Conservation (phyloP, 53 echinoderm and acorn worm genomes). For the Zoroaster sp. region DNA sequence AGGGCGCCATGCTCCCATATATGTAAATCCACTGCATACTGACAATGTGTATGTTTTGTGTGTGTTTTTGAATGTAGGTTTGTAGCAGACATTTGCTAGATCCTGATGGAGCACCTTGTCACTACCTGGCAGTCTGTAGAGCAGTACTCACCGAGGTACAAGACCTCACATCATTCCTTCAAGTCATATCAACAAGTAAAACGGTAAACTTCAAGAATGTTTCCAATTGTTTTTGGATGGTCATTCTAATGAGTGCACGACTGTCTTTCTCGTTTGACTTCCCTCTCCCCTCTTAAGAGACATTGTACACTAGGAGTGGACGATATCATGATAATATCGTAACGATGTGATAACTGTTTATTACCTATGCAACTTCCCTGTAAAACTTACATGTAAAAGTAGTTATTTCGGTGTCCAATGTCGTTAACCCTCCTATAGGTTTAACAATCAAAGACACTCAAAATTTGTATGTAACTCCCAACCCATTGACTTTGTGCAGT, state of each 20-base stretch:
- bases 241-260: background rate
- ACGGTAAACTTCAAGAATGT: constrained; percentile 53
- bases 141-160: constrained; percentile 83
- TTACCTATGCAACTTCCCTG: too few relatives aligned
- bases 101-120: constrained; percentile 69
- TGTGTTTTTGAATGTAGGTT: constrained; percentile 35
- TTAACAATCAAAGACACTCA: too few relatives aligned
- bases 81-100: constrained; percentile 78
- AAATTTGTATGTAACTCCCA: too few relatives aligned
- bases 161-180: constrained; percentile 89
- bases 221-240: background rate
- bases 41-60: background rate
- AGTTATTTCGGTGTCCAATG: too few relatives aligned
- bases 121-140: constrained; percentile 97
- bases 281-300: background rate
- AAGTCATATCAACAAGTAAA: constrained; percentile 79
- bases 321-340: too few relatives aligned
- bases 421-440: too few relatives aligned
- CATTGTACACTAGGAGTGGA: too few relatives aligned
- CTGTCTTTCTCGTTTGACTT: background rate
- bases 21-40: too few relatives aligned
- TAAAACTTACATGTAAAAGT: too few relatives aligned
- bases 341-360: too few relatives aligned
- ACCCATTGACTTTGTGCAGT: too few relatives aligned
- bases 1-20: too few relatives aligned